Evolutionary conservation across 2,113 vertebrate species (phyloP).

Genomic region (Spilogale gracilis): DNA sequence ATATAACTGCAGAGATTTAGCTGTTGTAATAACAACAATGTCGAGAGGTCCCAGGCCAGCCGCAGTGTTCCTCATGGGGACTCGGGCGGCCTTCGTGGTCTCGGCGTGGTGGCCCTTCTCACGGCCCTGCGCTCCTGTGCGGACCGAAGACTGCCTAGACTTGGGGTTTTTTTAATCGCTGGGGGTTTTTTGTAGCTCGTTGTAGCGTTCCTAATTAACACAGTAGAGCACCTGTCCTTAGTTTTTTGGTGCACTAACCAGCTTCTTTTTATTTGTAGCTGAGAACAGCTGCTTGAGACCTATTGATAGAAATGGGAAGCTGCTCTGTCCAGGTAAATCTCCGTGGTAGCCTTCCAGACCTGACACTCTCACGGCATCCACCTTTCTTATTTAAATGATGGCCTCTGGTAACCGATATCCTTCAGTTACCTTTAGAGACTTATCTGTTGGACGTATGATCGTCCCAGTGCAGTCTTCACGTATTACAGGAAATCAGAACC

Average conservation of each 20-base stretch:
- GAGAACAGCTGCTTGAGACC: conserved; percentile 93
- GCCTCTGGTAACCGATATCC: not conserved
- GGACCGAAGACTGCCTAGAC: not conserved
- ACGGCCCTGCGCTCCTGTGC: fast-evolving
- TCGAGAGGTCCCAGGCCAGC: not conserved
- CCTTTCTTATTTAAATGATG: not conserved
- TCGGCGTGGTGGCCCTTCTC: not conserved
- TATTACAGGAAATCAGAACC: not conserved
- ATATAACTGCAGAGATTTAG: not conserved
- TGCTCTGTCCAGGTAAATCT: conserved; percentile 94
- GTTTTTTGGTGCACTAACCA: not conserved
- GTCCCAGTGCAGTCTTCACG: not conserved
- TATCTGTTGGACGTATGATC: not conserved
- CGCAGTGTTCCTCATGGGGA: not conserved
- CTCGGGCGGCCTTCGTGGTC: not conserved
- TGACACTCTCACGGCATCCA: not conserved
- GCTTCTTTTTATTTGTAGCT: conserved; percentile 85
- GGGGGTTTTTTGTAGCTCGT: not conserved
- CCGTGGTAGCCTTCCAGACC: not conserved
- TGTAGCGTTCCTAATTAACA: not conserved
- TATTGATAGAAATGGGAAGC: conserved; percentile 91
- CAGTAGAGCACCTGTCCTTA: not conserved
- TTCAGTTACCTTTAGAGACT: conserved; percentile 12
- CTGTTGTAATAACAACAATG: not conserved
- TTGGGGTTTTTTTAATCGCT: not conserved